These are phyloP conservation scores for Oreochromis spilurus DNA, from an alignment of 2,113 vertebrate species.

Conservation along the genomic window DNA sequence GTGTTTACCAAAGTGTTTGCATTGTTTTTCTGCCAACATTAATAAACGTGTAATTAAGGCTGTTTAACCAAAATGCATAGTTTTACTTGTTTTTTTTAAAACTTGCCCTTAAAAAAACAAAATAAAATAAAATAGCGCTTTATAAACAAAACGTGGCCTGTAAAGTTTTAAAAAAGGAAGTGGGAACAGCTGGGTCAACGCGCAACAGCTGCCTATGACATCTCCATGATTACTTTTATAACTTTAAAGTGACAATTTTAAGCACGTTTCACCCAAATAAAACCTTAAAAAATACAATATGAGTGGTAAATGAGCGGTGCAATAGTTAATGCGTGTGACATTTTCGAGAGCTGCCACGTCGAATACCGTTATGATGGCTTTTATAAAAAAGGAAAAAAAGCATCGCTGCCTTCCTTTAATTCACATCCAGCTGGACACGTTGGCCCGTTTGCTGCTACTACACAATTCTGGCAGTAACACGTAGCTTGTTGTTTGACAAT, in stretches of 20 bases:
- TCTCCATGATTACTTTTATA: neutral
- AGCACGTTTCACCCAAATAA: neutral
- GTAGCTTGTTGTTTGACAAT: neutral
- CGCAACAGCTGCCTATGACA: neutral
- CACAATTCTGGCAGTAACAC: neutral
- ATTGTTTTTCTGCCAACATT: neutral
- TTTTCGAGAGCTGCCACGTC: constrained; percentile 71
- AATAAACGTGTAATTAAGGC: neutral
- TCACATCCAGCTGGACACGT: neutral
- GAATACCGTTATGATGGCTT: constrained; percentile 56
- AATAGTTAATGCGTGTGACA: neutral
- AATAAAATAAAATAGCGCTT: neutral
- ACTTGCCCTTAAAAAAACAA: neutral
- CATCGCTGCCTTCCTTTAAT: neutral
- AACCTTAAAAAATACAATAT: neutral
- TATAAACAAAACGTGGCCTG: neutral
- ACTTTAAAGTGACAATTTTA: neutral
- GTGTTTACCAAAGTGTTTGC: neutral
- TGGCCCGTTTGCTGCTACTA: neutral
- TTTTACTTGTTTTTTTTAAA: neutral
- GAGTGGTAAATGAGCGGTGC: neutral
- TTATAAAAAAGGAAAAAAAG: neutral
- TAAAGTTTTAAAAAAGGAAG: neutral
- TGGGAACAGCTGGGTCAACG: neutral
- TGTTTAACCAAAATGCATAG: neutral